Base-by-base conservation (phyloP, 2,888 invertebrate species). In the Leucophenga maculata region DNA sequence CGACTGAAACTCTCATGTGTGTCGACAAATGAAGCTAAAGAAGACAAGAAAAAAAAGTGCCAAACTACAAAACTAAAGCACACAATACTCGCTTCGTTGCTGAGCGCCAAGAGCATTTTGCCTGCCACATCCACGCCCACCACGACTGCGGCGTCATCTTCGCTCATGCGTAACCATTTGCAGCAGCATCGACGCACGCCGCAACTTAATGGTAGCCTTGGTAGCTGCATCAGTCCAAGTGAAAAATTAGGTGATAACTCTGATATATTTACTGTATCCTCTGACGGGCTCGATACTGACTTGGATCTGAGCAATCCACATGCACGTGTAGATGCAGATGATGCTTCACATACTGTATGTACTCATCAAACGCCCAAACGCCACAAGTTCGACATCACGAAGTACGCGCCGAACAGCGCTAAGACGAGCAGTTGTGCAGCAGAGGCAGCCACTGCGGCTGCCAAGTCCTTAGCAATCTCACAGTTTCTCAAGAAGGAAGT, bases 191-290 rank as follows among this genome's bases (percentile, higher is more conserved):
- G 83, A 0, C 76, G 79, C 0, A 82, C 85, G 1, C 86, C 83
- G 16, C 83, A 81, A 65, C 69, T 86, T 0, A 86, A 88, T 46
- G 86, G 87, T 20, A 87, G 87, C 60, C 69, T 86, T 13, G 86
- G 87, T 13, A 87, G 87, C 70, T 88, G 87, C 57, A 84, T 88
- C 14, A 88, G 87, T 50, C 86, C 88, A 0, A 88, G 86, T 68
- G 88, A 88, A 65, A 88, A 88, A 52, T 76, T 87, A 1, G 86
- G 86, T 1, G 88, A 88, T 39, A 87, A 86, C 72, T 88, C 88
- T 0, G 88, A 88, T 66, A 87, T 88, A 11, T 88, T 88, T 67
- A 88, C 88, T 0, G 88, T 88, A 2, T 88, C 88, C 3, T 88
- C 88, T 0, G 88, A 88, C 75, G 89, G 88, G 3, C 75, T 88